Evolutionary conservation across 53 echinoderm and acorn worm species (phyloP).

Genomic region (Patiria pectinifera): DNA sequence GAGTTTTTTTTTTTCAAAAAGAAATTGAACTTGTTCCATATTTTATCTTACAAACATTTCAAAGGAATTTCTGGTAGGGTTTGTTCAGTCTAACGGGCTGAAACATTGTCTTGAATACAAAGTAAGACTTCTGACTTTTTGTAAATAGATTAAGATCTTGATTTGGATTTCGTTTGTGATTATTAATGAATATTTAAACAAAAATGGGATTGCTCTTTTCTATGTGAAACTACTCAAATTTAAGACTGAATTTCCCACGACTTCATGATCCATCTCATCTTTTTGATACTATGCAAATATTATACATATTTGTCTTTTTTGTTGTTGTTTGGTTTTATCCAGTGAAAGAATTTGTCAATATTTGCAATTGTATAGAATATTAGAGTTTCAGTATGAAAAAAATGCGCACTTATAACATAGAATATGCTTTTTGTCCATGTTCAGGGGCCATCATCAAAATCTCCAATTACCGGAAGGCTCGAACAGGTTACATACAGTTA

Average conservation of each 20-base stretch:
- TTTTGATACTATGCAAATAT: conserved; percentile 68
- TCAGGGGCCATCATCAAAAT: background rate
- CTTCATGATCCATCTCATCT: conserved; percentile 35
- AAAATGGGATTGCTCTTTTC: conserved; percentile 3
- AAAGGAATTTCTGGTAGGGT: background rate
- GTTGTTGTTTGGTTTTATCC: conserved; percentile 15
- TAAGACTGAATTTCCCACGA: conserved; percentile 21
- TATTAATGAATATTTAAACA: background rate
- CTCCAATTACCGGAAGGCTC: background rate
- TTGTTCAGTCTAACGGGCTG: background rate
- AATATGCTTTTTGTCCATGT: background rate
- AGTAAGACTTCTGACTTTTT: background rate
- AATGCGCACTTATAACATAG: background rate
- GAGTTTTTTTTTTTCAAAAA: no score
- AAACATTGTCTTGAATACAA: background rate
- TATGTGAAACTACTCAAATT: conserved; percentile 44
- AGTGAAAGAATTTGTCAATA: background rate
- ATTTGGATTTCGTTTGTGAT: background rate
- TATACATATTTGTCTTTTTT: conserved; percentile 47
- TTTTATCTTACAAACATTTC: background rate
- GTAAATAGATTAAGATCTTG: conserved; percentile 37
- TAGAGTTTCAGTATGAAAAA: background rate
- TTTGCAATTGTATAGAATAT: conserved; percentile 47
- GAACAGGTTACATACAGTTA: background rate
- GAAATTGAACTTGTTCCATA: no score